Percentiles rank a stretch among this genome's conserved stretches.
These are phyloP conservation scores for Dioctria rufipes DNA, from an alignment of 2,888 invertebrate genomes.

Conservation along the genomic window DNA sequence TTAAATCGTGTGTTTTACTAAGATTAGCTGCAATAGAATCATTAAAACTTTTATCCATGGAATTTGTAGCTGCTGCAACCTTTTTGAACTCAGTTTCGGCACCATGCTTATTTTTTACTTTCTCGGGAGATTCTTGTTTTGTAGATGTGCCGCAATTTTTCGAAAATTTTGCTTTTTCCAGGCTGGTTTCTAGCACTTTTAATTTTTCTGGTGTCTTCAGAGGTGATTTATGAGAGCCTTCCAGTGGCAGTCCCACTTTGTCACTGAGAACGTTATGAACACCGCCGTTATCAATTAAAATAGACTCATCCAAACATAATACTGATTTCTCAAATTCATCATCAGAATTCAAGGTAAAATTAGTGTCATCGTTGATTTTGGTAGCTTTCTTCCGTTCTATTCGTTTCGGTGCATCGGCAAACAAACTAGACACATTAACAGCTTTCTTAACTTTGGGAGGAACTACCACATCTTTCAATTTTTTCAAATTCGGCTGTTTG, in stretches of 20 bases:
- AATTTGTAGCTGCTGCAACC: background rate
- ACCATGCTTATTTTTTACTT: conserved; percentile 9
- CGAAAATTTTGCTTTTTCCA: conserved; percentile 24
- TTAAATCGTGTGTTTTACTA: conserved; percentile 62
- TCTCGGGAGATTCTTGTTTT: conserved; percentile 44
- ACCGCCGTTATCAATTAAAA: conserved; percentile 45
- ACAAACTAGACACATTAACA: conserved; percentile 73
- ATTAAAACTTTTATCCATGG: background rate
- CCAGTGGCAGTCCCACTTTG: too few relatives aligned
- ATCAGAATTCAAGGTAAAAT: conserved; percentile 70
- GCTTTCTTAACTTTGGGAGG: conserved; percentile 65
- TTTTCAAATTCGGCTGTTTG: conserved; percentile 63
- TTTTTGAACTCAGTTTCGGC: too few relatives aligned
- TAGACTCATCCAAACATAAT: conserved; percentile 64
- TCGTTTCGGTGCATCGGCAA: conserved; percentile 77
- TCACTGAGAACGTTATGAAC: too few relatives aligned
- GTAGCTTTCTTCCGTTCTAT: conserved; percentile 72
- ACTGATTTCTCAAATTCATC: conserved; percentile 76
- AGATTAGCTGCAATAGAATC: conserved; percentile 35
- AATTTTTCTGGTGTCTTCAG: background rate
- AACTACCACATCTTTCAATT: conserved; percentile 67
- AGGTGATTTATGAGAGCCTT: background rate
- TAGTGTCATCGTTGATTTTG: conserved; percentile 64
- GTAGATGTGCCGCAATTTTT: background rate
- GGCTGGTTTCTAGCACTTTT: too few relatives aligned